phyloP scores from a whole-genome alignment of 2,888 invertebrate genomes.

The Leptinotarsa tumamoca region DNA sequence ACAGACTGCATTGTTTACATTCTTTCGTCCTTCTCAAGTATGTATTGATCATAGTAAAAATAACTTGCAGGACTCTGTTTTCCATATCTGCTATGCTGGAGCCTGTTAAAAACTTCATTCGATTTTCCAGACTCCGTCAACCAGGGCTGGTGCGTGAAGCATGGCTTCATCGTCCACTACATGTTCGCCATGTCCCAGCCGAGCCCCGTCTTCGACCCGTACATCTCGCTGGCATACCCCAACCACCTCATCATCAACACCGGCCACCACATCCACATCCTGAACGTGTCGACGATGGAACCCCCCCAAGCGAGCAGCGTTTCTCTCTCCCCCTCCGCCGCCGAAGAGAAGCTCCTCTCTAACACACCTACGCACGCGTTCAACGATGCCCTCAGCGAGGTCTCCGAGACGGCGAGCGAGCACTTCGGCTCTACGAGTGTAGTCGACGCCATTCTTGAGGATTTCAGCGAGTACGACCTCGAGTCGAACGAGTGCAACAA shows the following conservation, averaged over 20 bases:
- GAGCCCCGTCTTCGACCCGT: slow-evolving; percentile 71
- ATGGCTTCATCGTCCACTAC: slow-evolving; percentile 92
- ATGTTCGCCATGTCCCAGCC: slow-evolving; percentile 89
- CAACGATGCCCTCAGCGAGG: slow-evolving; percentile 62
- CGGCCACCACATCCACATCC: slow-evolving; percentile 65
- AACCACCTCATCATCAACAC: slow-evolving; percentile 66
- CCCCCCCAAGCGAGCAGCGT: slow-evolving; percentile 52
- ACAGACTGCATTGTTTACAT: too few species aligned
- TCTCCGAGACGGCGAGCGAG: slow-evolving; percentile 64
- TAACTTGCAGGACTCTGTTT: too few species aligned
- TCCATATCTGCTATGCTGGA: too few species aligned
- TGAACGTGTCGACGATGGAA: slow-evolving; percentile 62
- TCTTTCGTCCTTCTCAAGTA: too few species aligned
- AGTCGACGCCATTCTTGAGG: slow-evolving; percentile 65
- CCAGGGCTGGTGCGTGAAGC: slow-evolving; percentile 78
- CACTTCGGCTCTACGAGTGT: slow-evolving; percentile 61
- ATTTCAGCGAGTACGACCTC: slow-evolving; percentile 66
- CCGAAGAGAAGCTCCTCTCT: slow-evolving; percentile 50
- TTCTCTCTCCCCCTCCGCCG: slow-evolving; percentile 51
- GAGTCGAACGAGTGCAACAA: slow-evolving; percentile 65
- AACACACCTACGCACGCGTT: slow-evolving; percentile 49
- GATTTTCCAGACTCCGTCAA: slow-evolving; percentile 54
- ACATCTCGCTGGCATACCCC: slow-evolving; percentile 64
- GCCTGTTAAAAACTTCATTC: background rate
- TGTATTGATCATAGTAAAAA: too few species aligned